These are phyloP conservation scores for Neolamprologus sp. DNA, from an alignment of 2,113 vertebrate genomes.

Conservation along the genomic window DNA sequence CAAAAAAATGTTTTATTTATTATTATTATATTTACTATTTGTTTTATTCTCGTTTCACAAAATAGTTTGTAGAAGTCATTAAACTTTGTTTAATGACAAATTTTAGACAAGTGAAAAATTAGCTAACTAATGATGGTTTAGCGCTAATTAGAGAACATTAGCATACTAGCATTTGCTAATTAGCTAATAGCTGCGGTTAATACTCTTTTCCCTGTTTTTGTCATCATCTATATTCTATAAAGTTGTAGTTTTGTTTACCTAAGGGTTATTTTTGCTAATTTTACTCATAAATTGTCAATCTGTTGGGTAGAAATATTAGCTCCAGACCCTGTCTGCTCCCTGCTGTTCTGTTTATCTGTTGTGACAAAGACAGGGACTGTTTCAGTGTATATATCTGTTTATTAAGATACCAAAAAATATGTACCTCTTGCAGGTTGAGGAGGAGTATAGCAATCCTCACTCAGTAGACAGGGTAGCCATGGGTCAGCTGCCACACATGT, in stretches of 20 bases:
- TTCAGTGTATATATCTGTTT: background rate
- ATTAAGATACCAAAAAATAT: background rate
- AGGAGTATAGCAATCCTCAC: constrained; percentile 89
- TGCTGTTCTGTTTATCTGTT: background rate
- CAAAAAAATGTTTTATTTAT: background rate
- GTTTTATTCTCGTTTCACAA: fast-evolving
- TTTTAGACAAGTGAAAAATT: background rate
- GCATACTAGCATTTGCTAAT: background rate
- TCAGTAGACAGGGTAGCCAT: constrained; percentile 83
- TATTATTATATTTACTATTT: background rate
- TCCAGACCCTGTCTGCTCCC: background rate
- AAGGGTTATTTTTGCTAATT: background rate
- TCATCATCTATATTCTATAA: background rate
- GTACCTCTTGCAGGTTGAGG: constrained; percentile 77
- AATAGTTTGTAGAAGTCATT: background rate
- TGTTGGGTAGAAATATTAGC: background rate
- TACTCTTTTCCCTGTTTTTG: background rate
- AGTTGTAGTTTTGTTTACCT: background rate
- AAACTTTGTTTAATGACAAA: background rate
- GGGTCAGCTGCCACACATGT: constrained; percentile 94
- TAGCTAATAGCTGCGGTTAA: background rate
- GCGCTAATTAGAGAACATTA: background rate
- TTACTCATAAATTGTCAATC: background rate
- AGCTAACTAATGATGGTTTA: background rate
- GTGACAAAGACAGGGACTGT: background rate